Base-by-base conservation (phyloP, 2,888 invertebrate genomes). In the Tiliacea aurago region DNA sequence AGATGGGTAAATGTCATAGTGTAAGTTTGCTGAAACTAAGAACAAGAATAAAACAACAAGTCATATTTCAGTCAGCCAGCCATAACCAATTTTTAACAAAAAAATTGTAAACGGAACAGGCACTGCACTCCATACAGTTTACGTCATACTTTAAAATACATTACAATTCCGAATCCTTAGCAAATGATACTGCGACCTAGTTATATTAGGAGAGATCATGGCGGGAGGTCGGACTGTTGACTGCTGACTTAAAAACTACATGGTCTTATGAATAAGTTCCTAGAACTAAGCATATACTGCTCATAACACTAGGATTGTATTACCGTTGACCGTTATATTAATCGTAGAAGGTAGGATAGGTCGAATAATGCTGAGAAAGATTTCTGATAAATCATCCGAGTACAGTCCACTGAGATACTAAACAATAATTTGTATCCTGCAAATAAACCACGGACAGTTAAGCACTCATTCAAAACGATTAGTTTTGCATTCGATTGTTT, bases 191-290 rank as follows among this genome's bases (percentile, higher is more conserved):
- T 33, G 23, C 68, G 81, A 75, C 81, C 84, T 74, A 84, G 68
- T 80, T 81, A 80, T 55, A 53, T 65, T 65, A 64, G 55, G 59
- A 84, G 45, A 18, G 37, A 58, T 55, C 84, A 65, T 23, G 61
- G 85, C 83, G 83, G 83, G 83, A 81, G 83, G 82, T 78, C 78
- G 62, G 28, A 51, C 18, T 49, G 68, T 63, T 73, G 37, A 61
- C 47, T 55, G 2, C 43, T 33, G 13, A 55, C n/a, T 23, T 45
- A 23, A 55, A 70, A 66, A 37, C 43, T 7, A 63, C 20, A n/a
- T 37, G 37, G 23, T 37, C 18, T 61, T 41, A 15, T 51, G n/a
- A 28, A 43, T 56, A 33, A 55, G 43, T 59, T 51, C 20, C 5
- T 23, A 59, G 70, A 56, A 68, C 9, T 78, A 37, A 28, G 28